These are phyloP conservation scores for Vulpes vulpes DNA, from an alignment of 2,113 vertebrate species.

Conservation along the genomic window DNA sequence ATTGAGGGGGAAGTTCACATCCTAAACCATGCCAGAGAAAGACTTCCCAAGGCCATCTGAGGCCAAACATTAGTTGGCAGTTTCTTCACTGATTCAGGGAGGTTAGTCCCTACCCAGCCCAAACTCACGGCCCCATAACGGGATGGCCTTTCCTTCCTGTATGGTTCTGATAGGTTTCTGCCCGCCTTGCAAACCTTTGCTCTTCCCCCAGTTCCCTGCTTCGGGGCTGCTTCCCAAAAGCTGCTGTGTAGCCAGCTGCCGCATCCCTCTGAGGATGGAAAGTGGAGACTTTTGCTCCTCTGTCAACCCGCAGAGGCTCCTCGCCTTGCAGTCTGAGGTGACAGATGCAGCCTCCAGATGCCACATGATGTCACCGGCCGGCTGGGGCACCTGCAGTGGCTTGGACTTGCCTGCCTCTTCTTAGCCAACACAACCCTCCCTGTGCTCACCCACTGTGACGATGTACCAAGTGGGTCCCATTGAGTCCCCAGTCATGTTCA, in stretches of 20 bases:
- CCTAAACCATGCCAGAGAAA: background rate
- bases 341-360: no score
- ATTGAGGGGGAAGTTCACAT: background rate
- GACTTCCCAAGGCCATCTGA: background rate
- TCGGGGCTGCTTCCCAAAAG: background rate
- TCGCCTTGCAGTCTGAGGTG: fast-evolving
- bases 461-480: background rate
- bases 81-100: background rate
- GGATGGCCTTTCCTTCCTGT: background rate
- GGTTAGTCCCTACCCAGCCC: background rate
- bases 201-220: background rate
- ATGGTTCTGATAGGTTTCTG: background rate
- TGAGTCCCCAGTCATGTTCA: background rate
- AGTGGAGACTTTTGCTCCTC: background rate
- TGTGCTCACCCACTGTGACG: background rate
- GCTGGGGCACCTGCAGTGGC: fast-evolving
- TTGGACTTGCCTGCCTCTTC: background rate
- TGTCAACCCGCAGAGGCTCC: background rate
- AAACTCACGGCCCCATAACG: fast-evolving
- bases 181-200: background rate
- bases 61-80: background rate
- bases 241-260: background rate
- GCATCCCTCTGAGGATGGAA: background rate
- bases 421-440: background rate
- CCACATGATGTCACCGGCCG: background rate